These are phyloP conservation scores for Polypterus bichir DNA, from an alignment of 2,113 vertebrate genomes.

Conservation along the genomic window DNA sequence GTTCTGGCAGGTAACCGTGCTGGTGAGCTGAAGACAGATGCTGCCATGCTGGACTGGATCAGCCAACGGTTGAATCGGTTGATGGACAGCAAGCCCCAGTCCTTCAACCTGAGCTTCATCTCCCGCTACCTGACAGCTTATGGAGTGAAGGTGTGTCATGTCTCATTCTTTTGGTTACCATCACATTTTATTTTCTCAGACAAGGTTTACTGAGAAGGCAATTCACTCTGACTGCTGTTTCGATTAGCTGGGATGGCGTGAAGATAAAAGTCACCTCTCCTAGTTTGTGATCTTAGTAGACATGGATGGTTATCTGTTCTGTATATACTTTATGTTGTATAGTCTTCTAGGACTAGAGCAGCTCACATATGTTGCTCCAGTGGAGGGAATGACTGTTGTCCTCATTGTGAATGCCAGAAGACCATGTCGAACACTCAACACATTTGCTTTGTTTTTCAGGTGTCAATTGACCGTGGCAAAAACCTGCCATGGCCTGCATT, in stretches of 20 bases:
- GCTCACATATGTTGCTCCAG: too few relatives aligned
- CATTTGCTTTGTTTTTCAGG: conserved; percentile 5
- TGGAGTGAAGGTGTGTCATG: conserved; percentile 22
- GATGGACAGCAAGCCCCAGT: conserved; percentile 13
- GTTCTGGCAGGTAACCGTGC: conserved; percentile 9
- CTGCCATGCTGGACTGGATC: conserved; percentile 19
- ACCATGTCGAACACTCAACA: not conserved
- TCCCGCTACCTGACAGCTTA: conserved; percentile 19
- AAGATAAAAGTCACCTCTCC: too few relatives aligned
- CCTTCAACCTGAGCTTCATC: conserved; percentile 23
- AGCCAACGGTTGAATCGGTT: conserved; percentile 10
- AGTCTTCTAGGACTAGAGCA: too few relatives aligned
- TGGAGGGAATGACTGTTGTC: too few relatives aligned
- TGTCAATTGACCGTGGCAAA: conserved; percentile 22
- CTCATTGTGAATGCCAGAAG: too few relatives aligned
- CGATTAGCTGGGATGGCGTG: too few relatives aligned
- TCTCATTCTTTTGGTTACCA: not conserved
- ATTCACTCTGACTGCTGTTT: too few relatives aligned
- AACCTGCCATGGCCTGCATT: conserved; percentile 28
- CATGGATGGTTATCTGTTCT: too few relatives aligned
- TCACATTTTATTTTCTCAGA: too few relatives aligned
- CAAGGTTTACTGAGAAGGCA: too few relatives aligned
- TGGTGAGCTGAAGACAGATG: conserved; percentile 9
- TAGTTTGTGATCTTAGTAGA: too few relatives aligned
- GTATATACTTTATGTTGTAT: too few relatives aligned